phyloP scores from a whole-genome alignment of 2,797 vertebrate species.

The Myripristis jacobus region DNA sequence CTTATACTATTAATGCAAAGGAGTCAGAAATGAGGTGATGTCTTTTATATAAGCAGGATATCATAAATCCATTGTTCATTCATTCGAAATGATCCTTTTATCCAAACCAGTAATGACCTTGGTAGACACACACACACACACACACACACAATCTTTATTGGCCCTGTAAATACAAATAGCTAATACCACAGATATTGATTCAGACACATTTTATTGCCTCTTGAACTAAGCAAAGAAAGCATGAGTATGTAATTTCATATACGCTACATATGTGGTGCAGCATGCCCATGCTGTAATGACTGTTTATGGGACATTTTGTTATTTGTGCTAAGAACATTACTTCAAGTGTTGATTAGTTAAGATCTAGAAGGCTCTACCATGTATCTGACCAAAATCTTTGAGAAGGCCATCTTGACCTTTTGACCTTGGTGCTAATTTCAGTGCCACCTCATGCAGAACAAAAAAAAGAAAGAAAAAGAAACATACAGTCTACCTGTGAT shows the following conservation, averaged over 20 bases:
- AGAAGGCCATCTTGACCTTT: slow-evolving; percentile 48
- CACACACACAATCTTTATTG: neutral
- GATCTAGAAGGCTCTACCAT: slow-evolving; percentile 18
- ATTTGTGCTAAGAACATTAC: neutral
- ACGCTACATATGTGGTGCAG: too few species aligned
- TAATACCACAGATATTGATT: neutral
- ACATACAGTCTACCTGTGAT: slow-evolving; percentile 13
- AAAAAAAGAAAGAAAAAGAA: neutral
- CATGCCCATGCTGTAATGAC: too few species aligned
- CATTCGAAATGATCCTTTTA: neutral
- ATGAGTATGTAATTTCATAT: too few species aligned
- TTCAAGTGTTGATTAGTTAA: neutral
- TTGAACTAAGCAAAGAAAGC: too few species aligned
- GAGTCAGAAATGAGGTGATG: too few species aligned
- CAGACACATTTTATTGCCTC: too few species aligned
- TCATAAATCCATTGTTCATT: too few species aligned
- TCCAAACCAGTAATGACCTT: neutral
- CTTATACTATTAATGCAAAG: too few species aligned
- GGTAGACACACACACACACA: neutral
- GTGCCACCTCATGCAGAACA: slow-evolving; percentile 27
- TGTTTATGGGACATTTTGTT: neutral
- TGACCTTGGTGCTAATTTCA: slow-evolving; percentile 58
- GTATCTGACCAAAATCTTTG: slow-evolving; percentile 23
- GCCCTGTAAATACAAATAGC: neutral
- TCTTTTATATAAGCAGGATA: too few species aligned